Base-by-base conservation (phyloP, 2,797 vertebrate genomes). In the Hoplostethus atlanticus region DNA sequence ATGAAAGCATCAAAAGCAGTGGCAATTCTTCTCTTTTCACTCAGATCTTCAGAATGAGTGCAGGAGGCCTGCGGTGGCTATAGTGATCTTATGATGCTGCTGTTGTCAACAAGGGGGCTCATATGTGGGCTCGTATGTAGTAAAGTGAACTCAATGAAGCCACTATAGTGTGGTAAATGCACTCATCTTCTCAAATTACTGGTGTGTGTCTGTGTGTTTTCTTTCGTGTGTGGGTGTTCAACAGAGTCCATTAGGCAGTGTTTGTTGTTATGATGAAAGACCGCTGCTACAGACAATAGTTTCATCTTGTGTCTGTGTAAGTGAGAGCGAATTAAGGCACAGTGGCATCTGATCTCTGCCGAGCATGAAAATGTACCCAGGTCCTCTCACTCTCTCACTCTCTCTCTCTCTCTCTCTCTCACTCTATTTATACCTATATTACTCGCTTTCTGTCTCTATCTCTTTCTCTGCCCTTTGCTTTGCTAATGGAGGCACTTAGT, bases 201-300 rank as follows among this genome's bases (percentile, higher is more conserved):
- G 16, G 65, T 21, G 47, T 30, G 30, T 71, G 68, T 69, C 12
- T 79, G 42, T 81, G 68, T 55, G 60, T 56, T 68, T 51, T 60
- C 70, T 53, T 11, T 0, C 42, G 31, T 46, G 57, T 50, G 86
- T 56, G 64, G 48, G 78, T 50, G 46, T 60, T 15, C 69, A 73
- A 66, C 66, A 69, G 56, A 0, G 61, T 83, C 84, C 87, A 90
- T 91, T 88, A 88, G 84, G n/a, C 60, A 40, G 60, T 68, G 85
- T 70, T 84, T 83, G 80, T 76, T 87, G 78, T 71, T 50, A 40
- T 79, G 80, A 89, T 88, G 85, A 90, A 79, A 88, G 86, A 56
- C 67, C 31, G 25, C 66, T 10, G 63, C 86, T 87, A 88, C 64
- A 34, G 30, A 30, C 73, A 71, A 4, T 68, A 75, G 78, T 70